Conservation (phyloP, 2,113 vertebrate genomes). For the Pterocles gutturalis region DNA sequence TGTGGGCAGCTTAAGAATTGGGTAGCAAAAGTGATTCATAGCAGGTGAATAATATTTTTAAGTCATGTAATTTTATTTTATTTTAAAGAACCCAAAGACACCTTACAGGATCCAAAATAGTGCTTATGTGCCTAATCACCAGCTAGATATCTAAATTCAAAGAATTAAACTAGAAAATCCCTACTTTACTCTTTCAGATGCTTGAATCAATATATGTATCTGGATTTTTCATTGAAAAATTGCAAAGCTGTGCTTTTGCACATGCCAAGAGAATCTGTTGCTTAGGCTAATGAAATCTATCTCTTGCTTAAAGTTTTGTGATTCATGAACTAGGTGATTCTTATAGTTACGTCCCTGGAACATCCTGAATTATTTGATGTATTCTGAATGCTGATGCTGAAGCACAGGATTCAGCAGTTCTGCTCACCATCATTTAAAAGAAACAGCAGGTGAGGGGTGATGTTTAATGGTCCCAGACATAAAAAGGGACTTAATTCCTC, state of each 20-base stretch:
- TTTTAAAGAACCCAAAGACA: not conserved
- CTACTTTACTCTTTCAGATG: not conserved
- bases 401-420: not conserved
- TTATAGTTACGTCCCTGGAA: not conserved
- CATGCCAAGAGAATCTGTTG: not conserved
- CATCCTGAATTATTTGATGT: fast-evolving
- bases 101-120: not conserved
- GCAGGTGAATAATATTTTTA: not conserved
- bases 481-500: not conserved
- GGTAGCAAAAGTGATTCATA: not conserved
- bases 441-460: not conserved
- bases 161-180: not conserved
- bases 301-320: not conserved
- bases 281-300: not conserved
- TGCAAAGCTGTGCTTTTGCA: not conserved
- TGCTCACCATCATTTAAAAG: not conserved
- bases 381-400: not conserved
- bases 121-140: not conserved
- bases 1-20: not conserved
- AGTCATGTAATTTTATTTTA: not conserved
- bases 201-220: not conserved
- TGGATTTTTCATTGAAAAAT: not conserved
- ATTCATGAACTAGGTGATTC: not conserved
- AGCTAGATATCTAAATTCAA: not conserved
- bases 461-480: not conserved